A percentile compares a stretch with the other conserved stretches of the same genome.
phyloP scores from a whole-genome alignment of 1,140 invertebrate species.

The Drosophila kikkawai region DNA sequence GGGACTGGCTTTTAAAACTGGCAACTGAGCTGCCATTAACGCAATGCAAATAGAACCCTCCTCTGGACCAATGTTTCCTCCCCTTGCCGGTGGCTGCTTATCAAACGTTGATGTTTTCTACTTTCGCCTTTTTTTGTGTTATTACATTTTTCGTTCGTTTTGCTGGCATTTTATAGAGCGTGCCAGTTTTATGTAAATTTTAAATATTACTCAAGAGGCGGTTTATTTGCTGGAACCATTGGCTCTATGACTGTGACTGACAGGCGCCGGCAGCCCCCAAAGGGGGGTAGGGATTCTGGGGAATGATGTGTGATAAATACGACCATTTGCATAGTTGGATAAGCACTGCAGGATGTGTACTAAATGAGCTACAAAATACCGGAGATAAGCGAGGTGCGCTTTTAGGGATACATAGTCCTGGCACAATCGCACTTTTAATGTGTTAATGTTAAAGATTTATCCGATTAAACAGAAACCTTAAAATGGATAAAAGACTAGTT shows the following conservation, averaged over 20 bases:
- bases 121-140: constrained; percentile 26
- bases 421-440: background rate
- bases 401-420: background rate
- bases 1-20: constrained; percentile 59
- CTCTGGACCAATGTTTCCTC: background rate
- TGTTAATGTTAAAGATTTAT: background rate
- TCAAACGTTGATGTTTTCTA: constrained; percentile 39
- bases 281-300: background rate
- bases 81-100: constrained; percentile 21
- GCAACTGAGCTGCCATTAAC: constrained; percentile 66
- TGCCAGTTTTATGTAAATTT: constrained; percentile 74
- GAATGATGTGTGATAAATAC: constrained; percentile 42
- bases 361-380: constrained; percentile 30
- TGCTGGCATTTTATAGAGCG: constrained; percentile 68
- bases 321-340: constrained; percentile 48
- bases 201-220: constrained; percentile 52
- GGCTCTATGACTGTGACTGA: constrained; percentile 37
- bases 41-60: constrained; percentile 67
- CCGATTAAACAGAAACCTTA: background rate
- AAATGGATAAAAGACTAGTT: background rate
- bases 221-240: constrained; percentile 44
- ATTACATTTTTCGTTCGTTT: constrained; percentile 21
- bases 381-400: constrained; percentile 23
- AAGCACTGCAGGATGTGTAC: constrained; percentile 35
- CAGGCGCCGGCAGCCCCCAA: constrained; percentile 4